phyloP scores from a whole-genome alignment of 1,140 invertebrate species.

The Drosophila pruinosa region DNA sequence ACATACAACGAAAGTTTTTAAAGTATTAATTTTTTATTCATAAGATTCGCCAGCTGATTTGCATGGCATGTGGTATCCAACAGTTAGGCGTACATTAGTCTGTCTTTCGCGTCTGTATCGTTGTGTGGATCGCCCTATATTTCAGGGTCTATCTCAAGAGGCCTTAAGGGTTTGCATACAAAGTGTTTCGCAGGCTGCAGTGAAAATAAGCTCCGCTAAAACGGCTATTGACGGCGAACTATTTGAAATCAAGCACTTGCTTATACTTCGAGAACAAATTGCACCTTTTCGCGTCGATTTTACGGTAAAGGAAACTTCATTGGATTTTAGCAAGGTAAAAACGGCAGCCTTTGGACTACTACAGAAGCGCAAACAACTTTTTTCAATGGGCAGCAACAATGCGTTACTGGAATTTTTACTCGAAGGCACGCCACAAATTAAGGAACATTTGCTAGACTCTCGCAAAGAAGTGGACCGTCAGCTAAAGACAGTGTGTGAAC shows the following conservation, averaged over 20 bases:
- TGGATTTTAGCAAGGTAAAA: conserved; percentile 96
- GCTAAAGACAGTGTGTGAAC: conserved; percentile 95
- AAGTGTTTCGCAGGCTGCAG: conserved; percentile 91
- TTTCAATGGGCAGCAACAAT: conserved; percentile 94
- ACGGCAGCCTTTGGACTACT: conserved; percentile 93
- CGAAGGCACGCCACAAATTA: conserved; percentile 95
- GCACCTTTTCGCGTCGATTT: conserved; percentile 99
- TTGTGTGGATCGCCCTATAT: conserved; percentile 97
- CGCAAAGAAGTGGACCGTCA: conserved; percentile 97
- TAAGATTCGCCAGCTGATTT: conserved; percentile 96
- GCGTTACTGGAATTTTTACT: conserved; percentile 95
- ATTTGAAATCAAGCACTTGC: conserved; percentile 98
- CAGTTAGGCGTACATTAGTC: conserved; percentile 95
- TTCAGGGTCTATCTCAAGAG: conserved; percentile 98
- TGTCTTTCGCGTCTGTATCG: conserved; percentile 97
- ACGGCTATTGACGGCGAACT: conserved; percentile 94
- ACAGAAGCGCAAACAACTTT: conserved; percentile 93
- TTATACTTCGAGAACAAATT: conserved; percentile 98
- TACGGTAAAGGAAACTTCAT: conserved; percentile 93
- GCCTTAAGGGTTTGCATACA: conserved; percentile 95
- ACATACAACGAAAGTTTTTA: not conserved
- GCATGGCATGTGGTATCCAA: conserved; percentile 99
- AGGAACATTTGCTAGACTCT: conserved; percentile 95
- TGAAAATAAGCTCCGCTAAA: conserved; percentile 87
- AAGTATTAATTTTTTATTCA: not conserved